Evolutionary conservation across 2,113 vertebrate species (phyloP).

Genomic region (Scopus umbretta): DNA sequence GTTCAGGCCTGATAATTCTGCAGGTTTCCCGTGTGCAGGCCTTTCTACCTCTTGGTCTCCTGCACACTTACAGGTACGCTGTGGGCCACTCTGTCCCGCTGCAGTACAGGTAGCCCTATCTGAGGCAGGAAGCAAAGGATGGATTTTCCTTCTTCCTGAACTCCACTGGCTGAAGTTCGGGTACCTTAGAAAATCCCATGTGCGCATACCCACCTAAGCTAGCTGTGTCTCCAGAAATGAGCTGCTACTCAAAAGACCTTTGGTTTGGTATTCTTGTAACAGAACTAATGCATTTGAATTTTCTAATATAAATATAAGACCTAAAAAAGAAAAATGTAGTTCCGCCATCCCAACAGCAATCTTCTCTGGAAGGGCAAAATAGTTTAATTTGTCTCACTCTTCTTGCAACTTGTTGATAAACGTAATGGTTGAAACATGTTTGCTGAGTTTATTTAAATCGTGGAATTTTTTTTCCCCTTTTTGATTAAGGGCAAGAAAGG

Average conservation of each 20-base stretch:
- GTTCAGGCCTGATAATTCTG: neutral
- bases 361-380: neutral
- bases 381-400: neutral
- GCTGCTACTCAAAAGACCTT: neutral
- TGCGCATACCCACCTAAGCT: neutral
- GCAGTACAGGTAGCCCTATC: neutral
- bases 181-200: neutral
- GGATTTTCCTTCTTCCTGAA: neutral
- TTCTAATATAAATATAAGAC: neutral
- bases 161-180: neutral
- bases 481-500: neutral
- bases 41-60: neutral
- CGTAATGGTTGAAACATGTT: neutral
- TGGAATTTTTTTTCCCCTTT: neutral
- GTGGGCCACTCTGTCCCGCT: rapidly evolving
- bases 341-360: neutral
- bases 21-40: neutral
- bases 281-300: no score
- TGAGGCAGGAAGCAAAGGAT: neutral
- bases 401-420: neutral
- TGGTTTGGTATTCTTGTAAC: neutral
- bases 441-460: neutral
- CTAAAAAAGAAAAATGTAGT: neutral
- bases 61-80: neutral
- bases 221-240: neutral